These are phyloP conservation scores for Cecidostiba fungosa DNA, from an alignment of 2,888 invertebrate species.

Conservation along the genomic window DNA sequence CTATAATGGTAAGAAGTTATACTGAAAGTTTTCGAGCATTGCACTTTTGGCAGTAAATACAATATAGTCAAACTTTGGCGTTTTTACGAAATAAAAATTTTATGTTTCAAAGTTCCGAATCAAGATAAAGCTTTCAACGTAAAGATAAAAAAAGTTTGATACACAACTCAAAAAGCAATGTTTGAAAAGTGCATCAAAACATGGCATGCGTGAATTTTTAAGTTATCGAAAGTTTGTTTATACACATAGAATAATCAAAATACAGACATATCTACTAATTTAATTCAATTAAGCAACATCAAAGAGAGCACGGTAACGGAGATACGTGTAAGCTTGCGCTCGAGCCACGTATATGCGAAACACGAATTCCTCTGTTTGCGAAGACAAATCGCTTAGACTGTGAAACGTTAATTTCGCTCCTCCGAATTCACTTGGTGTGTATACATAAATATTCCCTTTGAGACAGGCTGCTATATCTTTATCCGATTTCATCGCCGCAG, in stretches of 20 bases:
- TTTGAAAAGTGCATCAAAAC: not conserved
- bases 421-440: too few relatives aligned
- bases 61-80: not conserved
- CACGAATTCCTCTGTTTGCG: not conserved
- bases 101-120: not conserved
- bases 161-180: not conserved
- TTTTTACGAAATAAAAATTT: not conserved
- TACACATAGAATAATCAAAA: not conserved
- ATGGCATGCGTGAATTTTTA: too few relatives aligned
- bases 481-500: conserved; percentile 12
- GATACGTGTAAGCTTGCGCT: not conserved
- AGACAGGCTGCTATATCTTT: conserved; percentile 20
- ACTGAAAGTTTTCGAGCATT: not conserved
- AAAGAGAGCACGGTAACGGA: not conserved
- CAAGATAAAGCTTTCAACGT: not conserved
- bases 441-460: conserved; percentile 57
- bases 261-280: not conserved
- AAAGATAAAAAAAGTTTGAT: not conserved
- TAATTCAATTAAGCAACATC: not conserved
- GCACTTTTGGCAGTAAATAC: not conserved
- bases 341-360: not conserved
- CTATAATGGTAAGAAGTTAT: not conserved
- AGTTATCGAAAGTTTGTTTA: too few relatives aligned
- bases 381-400: conserved; percentile 27
- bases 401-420: not conserved